These are phyloP conservation scores for Xenentodon cancila DNA, from an alignment of 2,797 vertebrate species.

Conservation along the genomic window DNA sequence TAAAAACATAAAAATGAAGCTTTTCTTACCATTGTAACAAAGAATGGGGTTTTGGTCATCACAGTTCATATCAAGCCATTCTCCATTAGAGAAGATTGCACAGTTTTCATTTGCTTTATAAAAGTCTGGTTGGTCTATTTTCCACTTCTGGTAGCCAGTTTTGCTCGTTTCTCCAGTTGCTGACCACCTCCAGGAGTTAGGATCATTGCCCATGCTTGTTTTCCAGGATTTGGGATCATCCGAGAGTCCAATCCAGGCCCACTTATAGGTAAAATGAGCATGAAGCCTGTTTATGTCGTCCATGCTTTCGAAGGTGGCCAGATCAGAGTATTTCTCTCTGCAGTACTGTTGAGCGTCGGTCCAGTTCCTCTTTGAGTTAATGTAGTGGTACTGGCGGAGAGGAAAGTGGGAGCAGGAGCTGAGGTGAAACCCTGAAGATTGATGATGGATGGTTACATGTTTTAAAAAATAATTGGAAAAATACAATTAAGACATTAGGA, in stretches of 20 bases:
- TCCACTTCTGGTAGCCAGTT: background rate
- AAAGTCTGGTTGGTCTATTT: rapidly evolving
- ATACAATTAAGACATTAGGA: too few relatives aligned
- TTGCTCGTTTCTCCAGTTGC: background rate
- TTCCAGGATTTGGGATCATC: constrained; percentile 36
- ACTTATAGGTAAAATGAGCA: rapidly evolving
- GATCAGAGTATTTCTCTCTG: constrained; percentile 35
- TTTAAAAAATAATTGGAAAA: too few relatives aligned
- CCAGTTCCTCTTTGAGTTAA: background rate
- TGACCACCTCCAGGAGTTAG: constrained; percentile 55
- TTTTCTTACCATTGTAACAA: constrained; percentile 40
- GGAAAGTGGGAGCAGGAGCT: background rate
- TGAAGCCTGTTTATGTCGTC: constrained; percentile 4
- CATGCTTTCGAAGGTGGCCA: constrained; percentile 23
- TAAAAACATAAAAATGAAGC: background rate
- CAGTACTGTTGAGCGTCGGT: constrained; percentile 21
- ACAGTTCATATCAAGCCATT: background rate
- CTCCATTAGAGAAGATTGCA: rapidly evolving
- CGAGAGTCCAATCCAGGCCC: constrained; percentile 48
- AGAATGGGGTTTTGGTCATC: rapidly evolving
- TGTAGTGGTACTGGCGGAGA: background rate
- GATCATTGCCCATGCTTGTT: background rate
- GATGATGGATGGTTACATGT: background rate
- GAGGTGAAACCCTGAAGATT: constrained; percentile 19
- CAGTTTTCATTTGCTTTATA: rapidly evolving